phyloP scores from a whole-genome alignment of 2,888 invertebrate species.

The Nomada fucata region DNA sequence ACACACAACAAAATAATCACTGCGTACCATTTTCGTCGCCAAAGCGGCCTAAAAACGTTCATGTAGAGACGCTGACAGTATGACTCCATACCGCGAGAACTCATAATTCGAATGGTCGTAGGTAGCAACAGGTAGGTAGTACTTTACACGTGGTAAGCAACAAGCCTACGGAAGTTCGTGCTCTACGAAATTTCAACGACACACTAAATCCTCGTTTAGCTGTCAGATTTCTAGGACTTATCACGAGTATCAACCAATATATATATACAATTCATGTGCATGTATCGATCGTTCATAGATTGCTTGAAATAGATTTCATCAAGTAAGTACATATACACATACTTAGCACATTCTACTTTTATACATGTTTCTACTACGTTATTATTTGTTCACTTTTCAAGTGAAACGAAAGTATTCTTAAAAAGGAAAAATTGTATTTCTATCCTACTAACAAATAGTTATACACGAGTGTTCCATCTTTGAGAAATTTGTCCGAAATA shows the following conservation, averaged over 20 bases:
- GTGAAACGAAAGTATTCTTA: too few relatives aligned
- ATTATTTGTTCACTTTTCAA: not conserved
- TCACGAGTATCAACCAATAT: not conserved
- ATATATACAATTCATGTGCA: too few relatives aligned
- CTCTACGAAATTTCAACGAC: not conserved
- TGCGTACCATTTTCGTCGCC: conserved; percentile 23
- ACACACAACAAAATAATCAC: not conserved
- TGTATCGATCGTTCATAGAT: not conserved
- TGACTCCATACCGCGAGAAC: not conserved
- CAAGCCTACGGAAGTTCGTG: not conserved
- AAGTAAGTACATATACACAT: too few relatives aligned
- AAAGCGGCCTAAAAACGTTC: not conserved
- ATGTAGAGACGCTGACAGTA: not conserved
- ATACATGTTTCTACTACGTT: too few relatives aligned
- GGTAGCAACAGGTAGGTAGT: conserved; percentile 31
- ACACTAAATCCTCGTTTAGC: not conserved
- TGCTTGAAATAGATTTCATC: not conserved
- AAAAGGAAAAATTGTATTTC: too few relatives aligned
- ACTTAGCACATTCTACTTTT: not conserved
- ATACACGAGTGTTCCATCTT: not conserved
- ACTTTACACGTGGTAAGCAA: not conserved
- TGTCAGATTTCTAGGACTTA: not conserved
- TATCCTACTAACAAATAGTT: not conserved
- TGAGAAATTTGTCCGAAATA: not conserved
- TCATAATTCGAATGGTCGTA: not conserved